A percentile compares a stretch with the other conserved stretches of the same genome.
phyloP scores from a whole-genome alignment of 2,797 vertebrate species.

The Toxotes lorentzi region DNA sequence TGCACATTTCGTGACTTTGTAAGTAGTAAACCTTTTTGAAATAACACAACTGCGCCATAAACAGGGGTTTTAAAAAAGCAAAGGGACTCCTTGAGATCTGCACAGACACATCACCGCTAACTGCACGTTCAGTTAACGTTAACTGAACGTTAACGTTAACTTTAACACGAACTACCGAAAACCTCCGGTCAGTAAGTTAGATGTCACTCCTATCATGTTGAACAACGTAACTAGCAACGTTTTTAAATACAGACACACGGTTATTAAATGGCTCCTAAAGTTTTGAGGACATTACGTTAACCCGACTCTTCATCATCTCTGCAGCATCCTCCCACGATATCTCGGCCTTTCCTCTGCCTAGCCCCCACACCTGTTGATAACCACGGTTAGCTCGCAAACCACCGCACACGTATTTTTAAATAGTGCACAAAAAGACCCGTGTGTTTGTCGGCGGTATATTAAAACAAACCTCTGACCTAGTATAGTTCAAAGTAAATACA shows the following conservation, averaged over 20 bases:
- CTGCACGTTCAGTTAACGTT: not conserved
- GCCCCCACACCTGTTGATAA: not conserved
- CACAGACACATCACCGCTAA: not conserved
- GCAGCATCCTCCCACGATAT: not conserved
- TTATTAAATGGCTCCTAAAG: rapidly evolving
- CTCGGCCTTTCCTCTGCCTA: rapidly evolving
- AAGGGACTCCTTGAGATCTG: too few relatives aligned
- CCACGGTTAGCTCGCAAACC: not conserved
- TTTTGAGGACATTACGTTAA: not conserved
- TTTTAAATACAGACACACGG: not conserved
- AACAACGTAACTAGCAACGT: rapidly evolving
- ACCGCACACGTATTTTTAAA: not conserved
- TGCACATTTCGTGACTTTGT: not conserved
- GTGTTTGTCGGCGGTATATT: not conserved
- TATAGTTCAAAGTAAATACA: not conserved
- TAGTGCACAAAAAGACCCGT: not conserved
- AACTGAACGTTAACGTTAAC: not conserved
- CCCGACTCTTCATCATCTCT: rapidly evolving
- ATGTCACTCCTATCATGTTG: not conserved
- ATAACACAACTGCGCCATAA: not conserved
- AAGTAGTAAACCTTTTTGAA: not conserved
- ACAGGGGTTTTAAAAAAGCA: not conserved
- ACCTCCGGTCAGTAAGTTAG: too few relatives aligned
- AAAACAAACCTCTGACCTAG: not conserved
- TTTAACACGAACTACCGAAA: too few relatives aligned